Conservation (phyloP, 2,797 vertebrate genomes). For the Selene dorsalis region DNA sequence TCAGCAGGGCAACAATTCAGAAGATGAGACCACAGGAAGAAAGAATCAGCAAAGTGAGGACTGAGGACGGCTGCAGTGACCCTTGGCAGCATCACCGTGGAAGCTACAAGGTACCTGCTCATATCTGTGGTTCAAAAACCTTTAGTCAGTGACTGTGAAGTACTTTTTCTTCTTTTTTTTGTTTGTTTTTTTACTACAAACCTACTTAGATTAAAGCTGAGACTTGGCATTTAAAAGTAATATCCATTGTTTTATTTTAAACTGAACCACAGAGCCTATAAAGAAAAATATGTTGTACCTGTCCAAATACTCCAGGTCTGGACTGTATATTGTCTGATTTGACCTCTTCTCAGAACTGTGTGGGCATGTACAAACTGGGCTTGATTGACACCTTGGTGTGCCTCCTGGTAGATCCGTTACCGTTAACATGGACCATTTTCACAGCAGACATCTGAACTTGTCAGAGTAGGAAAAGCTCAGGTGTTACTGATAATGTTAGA, state of each 20-base stretch:
- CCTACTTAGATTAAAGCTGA: neutral
- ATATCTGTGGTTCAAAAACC: neutral
- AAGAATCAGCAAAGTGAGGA: neutral
- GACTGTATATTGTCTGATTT: neutral
- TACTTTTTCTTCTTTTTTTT: no score
- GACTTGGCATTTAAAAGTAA: neutral
- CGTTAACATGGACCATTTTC: neutral
- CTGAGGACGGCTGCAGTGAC: neutral
- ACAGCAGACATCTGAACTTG: slow-evolving; percentile 1
- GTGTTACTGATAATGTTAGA: neutral
- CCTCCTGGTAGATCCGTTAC: neutral
- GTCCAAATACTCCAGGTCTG: neutral
- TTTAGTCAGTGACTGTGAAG: neutral
- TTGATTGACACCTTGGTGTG: neutral
- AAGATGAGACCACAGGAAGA: neutral
- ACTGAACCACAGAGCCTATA: neutral
- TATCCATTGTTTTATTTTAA: neutral
- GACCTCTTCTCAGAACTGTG: neutral
- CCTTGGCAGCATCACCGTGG: neutral
- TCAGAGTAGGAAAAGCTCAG: neutral
- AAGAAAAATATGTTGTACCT: neutral
- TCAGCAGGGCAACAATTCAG: neutral
- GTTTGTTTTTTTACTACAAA: neutral
- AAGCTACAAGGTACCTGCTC: neutral
- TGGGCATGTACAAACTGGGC: neutral